phyloP scores from a whole-genome alignment of 92 coral and sea anemone species.

The Paramuricea clavata region DNA sequence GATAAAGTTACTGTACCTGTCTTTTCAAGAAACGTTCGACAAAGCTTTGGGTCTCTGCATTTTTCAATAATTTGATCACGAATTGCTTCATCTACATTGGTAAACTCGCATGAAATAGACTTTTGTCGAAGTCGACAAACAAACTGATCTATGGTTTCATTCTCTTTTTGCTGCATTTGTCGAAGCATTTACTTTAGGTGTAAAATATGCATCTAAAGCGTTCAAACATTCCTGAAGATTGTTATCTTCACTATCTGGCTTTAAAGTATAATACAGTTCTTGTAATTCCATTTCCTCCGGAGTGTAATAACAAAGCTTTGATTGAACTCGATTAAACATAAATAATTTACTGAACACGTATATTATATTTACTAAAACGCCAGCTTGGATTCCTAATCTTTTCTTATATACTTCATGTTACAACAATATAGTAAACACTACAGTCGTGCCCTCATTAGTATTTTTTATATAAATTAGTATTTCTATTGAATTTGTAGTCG shows the following conservation, averaged over 20 bases:
- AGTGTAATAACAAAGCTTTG: slow-evolving; percentile 57
- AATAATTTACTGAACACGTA: too few species aligned
- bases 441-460: too few species aligned
- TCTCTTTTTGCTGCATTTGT: slow-evolving; percentile 64
- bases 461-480: too few species aligned
- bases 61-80: slow-evolving; percentile 62
- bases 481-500: too few species aligned
- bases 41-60: slow-evolving; percentile 40
- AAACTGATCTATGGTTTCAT: slow-evolving; percentile 70
- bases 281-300: slow-evolving; percentile 66
- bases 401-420: too few species aligned
- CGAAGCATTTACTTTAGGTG: slow-evolving; percentile 68
- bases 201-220: slow-evolving; percentile 64
- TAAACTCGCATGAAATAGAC: slow-evolving; percentile 63
- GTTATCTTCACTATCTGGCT: slow-evolving; percentile 54
- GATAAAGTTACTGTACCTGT: slow-evolving; percentile 34
- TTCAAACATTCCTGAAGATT: slow-evolving; percentile 50
- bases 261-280: slow-evolving; percentile 54
- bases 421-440: too few species aligned
- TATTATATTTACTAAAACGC: too few species aligned
- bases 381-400: too few species aligned
- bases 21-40: slow-evolving; percentile 52
- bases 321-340: too few species aligned
- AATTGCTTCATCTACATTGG: slow-evolving; percentile 48
- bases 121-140: slow-evolving; percentile 61